A percentile compares a stretch with the other conserved stretches of the same genome.
These are phyloP conservation scores for Temnopleurus reevesii DNA, from an alignment of 53 echinoderm and acorn worm species.

Conservation along the genomic window DNA sequence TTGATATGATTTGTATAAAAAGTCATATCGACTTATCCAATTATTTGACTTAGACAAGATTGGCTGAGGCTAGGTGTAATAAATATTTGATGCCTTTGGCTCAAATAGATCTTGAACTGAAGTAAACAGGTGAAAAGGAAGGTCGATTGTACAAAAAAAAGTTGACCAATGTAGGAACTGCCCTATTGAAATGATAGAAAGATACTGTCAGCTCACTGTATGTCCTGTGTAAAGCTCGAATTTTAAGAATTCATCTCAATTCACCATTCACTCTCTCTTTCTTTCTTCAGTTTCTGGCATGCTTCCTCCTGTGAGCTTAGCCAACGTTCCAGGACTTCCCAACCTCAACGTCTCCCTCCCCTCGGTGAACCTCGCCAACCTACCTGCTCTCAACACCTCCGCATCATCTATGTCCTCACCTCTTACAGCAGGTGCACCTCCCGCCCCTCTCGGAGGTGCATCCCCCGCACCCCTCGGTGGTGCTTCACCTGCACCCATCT, in stretches of 20 bases:
- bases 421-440: not conserved
- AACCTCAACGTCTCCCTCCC: conserved; percentile 91
- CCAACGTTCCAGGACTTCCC: conserved; percentile 90
- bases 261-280: not conserved
- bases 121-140: too few relatives aligned
- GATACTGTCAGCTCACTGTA: too few relatives aligned
- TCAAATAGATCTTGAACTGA: too few relatives aligned
- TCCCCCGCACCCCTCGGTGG: conserved; percentile 33
- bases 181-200: too few relatives aligned
- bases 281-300: conserved; percentile 65
- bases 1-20: too few relatives aligned
- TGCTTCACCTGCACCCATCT: conserved; percentile 39
- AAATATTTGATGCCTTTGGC: too few relatives aligned
- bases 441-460: not conserved
- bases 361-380: conserved; percentile 72
- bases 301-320: conserved; percentile 87
- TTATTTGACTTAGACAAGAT: too few relatives aligned
- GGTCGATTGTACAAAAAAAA: too few relatives aligned
- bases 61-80: too few relatives aligned
- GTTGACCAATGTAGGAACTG: too few relatives aligned
- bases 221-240: too few relatives aligned
- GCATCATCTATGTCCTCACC: not conserved
- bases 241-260: not conserved
- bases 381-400: conserved; percentile 68
- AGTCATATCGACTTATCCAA: too few relatives aligned